Percentiles rank a stretch among this genome's conserved stretches.
phyloP scores from a whole-genome alignment of 2,113 vertebrate genomes.

The Meriones unguiculatus region DNA sequence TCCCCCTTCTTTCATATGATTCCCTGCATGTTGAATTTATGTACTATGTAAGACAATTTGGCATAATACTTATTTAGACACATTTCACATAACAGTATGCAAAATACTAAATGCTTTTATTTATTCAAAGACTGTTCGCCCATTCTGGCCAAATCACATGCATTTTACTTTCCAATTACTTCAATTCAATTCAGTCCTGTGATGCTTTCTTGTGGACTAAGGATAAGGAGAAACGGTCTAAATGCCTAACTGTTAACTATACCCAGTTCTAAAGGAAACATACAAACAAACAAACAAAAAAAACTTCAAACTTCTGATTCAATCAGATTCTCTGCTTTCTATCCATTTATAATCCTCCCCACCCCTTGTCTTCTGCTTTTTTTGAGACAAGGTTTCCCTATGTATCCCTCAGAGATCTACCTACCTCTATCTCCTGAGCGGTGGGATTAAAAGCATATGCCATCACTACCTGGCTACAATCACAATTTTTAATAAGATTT shows the following conservation, averaged over 20 bases:
- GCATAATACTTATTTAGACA: background rate
- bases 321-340: background rate
- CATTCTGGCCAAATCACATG: background rate
- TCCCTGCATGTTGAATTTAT: background rate
- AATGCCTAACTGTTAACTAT: background rate
- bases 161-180: slow-evolving; percentile 4
- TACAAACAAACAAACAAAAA: background rate
- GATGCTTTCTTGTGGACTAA: background rate
- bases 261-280: background rate
- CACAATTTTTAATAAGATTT: background rate
- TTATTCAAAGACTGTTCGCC: background rate
- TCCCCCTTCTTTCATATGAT: too few relatives aligned
- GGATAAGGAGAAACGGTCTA: background rate
- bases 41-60: background rate
- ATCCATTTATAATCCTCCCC: background rate
- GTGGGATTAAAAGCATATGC: background rate
- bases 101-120: slow-evolving; percentile 53
- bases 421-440: background rate
- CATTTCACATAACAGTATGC: background rate
- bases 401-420: background rate
- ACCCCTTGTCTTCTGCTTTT: background rate
- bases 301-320: background rate
- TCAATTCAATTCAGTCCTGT: background rate
- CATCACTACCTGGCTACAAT: background rate
- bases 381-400: background rate